Conservation (phyloP, 2,797 vertebrate genomes). For the Benthosema pterotum region DNA sequence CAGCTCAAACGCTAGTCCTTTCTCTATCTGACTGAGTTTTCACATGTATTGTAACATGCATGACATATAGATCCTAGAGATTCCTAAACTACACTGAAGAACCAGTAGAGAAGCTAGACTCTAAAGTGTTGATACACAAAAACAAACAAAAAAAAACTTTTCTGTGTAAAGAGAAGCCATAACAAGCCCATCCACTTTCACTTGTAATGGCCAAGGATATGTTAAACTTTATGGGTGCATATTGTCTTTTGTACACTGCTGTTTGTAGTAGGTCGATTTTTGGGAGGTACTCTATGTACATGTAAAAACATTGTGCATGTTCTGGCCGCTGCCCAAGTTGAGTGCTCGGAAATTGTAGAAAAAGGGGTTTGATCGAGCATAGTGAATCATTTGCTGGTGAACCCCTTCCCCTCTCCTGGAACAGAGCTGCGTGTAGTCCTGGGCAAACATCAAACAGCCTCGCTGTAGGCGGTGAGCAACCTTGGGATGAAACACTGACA, state of each 20-base stretch:
- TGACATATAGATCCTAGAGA: too few relatives aligned
- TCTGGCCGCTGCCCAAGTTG: slow-evolving; percentile 27
- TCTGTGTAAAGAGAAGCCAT: slow-evolving; percentile 6
- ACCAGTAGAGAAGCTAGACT: too few relatives aligned
- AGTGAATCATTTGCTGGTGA: slow-evolving; percentile 68
- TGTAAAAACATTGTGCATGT: slow-evolving; percentile 15
- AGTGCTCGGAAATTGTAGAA: slow-evolving; percentile 29
- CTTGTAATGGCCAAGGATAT: not conserved
- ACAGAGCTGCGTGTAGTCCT: slow-evolving; percentile 52
- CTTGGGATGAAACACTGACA: slow-evolving; percentile 58
- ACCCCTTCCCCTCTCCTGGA: slow-evolving; percentile 59
- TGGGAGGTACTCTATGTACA: slow-evolving; percentile 17
- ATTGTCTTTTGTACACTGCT: slow-evolving; percentile 7
- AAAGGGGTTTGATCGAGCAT: slow-evolving; percentile 66
- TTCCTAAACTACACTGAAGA: too few relatives aligned
- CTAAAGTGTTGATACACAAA: too few relatives aligned
- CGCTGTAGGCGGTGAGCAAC: slow-evolving; percentile 61
- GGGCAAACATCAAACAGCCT: slow-evolving; percentile 72
- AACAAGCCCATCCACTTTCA: slow-evolving; percentile 12
- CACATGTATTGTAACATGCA: too few relatives aligned
- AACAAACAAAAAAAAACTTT: too few relatives aligned
- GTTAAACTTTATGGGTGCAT: slow-evolving; percentile 30
- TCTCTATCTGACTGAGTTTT: too few relatives aligned
- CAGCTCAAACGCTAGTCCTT: too few relatives aligned
- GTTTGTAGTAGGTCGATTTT: slow-evolving; percentile 13